Evolutionary conservation across 2,888 invertebrate genomes (phyloP).

Genomic region (Ormyrus labotus): DNA sequence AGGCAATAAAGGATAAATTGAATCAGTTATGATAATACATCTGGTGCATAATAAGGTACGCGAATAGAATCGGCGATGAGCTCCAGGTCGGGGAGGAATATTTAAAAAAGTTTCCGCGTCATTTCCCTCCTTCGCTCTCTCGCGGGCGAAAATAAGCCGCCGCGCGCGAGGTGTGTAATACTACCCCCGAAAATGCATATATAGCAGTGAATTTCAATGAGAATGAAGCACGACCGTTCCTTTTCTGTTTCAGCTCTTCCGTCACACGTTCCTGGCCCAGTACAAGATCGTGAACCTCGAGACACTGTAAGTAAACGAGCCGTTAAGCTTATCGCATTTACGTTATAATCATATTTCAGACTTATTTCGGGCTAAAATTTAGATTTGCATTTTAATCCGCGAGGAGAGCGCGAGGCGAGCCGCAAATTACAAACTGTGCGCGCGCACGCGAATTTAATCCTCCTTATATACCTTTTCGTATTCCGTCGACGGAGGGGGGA

Average conservation of each 20-base stretch:
- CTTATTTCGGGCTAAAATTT: constrained; percentile 67
- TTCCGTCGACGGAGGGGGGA: background rate
- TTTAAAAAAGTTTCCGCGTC: constrained; percentile 47
- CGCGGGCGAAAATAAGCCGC: constrained; percentile 1
- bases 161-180: constrained; percentile 24
- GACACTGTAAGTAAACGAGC: constrained; percentile 76
- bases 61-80: constrained; percentile 39
- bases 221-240: constrained; percentile 31
- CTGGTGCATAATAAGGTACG: constrained; percentile 30
- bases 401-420: constrained; percentile 45
- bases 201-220: constrained; percentile 48
- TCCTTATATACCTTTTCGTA: constrained; percentile 40
- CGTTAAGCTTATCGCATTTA: constrained; percentile 66
- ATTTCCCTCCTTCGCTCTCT: background rate
- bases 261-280: constrained; percentile 87
- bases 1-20: constrained; percentile 34
- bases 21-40: constrained; percentile 42
- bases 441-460: constrained; percentile 66
- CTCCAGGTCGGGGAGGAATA: constrained; percentile 1
- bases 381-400: constrained; percentile 72
- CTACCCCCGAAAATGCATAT: constrained; percentile 22
- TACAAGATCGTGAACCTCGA: constrained; percentile 83
- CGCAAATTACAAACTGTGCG: constrained; percentile 68
- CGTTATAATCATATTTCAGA: constrained; percentile 68
- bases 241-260: constrained; percentile 81